Evolutionary conservation across 1,140 invertebrate species (phyloP), one percentile per base, ranked within the genome.

Genomic region (Liolophura sinensis): DNA sequence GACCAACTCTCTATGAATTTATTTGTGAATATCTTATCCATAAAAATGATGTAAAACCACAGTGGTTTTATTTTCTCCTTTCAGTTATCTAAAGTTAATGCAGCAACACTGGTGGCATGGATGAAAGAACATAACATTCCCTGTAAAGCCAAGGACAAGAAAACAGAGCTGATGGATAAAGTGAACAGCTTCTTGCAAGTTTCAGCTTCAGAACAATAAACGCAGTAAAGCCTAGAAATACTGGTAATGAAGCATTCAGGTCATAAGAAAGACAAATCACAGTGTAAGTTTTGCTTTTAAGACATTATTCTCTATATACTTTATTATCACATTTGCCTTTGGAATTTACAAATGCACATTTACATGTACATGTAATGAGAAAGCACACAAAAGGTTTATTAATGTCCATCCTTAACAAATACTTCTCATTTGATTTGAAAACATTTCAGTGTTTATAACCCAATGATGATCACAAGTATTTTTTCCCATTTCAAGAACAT

Each of bases 141-240:
- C 9, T 76, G 71, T 64, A 75, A 74, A 65, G 58, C 71, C 20
- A 80, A 78, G 62, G 78, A 80, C 61, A 80, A 78, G 64, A 80
- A 78, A 66, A 40, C 24, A 58, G 78, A 78, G 20, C 60, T 80
- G 24, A 59, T 78, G 27, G 69, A 77, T 16, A 76, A 73, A 65
- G 72, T 74, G 14, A 68, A 64, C 27, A 50, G 46, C 16, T 60
- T 61, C 16, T 64, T 75, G 7, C 62, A 70, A 48, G 18, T 71
- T 24, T 47, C 49, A 27, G 47, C 59, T 1, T 50, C 61, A 11
- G 72, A 73, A 59, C 64, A 62, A 31, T 73, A 47, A 64, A 40
- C 9, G 31, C 31, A 40, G 31, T 40, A 40, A 40, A 40, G 3
- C 31, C 31, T 9, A 40, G 31, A 40, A 9, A 40, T 3, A 40